Percentiles rank a stretch among this genome's conserved stretches.
Evolutionary conservation across 1,140 invertebrate species (phyloP).

Genomic region (Alviniconcha marisindica): DNA sequence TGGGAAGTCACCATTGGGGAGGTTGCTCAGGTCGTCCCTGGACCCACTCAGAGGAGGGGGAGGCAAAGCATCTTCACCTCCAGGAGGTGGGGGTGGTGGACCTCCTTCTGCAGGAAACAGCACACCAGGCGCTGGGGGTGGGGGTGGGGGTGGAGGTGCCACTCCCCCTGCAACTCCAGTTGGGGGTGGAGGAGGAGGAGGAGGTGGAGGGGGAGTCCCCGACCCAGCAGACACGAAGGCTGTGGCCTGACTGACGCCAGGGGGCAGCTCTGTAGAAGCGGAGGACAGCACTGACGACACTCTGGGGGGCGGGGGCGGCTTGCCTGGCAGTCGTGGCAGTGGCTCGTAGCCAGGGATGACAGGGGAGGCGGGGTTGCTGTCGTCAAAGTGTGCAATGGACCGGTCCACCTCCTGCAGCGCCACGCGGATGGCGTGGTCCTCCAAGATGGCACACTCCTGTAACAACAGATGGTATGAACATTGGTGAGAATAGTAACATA

Average conservation of each 20-base stretch:
- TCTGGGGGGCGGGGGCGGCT: slow-evolving; percentile 47
- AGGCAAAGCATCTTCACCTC: slow-evolving; percentile 15
- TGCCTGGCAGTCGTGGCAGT: slow-evolving; percentile 38
- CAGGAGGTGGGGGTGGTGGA: slow-evolving; percentile 29
- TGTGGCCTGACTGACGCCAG: slow-evolving; percentile 42
- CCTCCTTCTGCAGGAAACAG: slow-evolving; percentile 34
- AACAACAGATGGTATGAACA: background rate
- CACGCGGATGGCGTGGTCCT: slow-evolving; percentile 39
- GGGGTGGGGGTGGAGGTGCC: slow-evolving; percentile 43
- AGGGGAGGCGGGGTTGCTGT: slow-evolving; percentile 21
- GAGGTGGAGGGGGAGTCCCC: slow-evolving; percentile 46
- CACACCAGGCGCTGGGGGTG: slow-evolving; percentile 39
- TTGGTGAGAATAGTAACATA: no score
- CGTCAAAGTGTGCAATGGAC: slow-evolving; percentile 49
- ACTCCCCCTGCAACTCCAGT: slow-evolving; percentile 19
- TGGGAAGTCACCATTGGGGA: slow-evolving; percentile 19
- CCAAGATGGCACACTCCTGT: slow-evolving; percentile 39
- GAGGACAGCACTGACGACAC: slow-evolving; percentile 19
- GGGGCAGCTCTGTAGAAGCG: slow-evolving; percentile 3
- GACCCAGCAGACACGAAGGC: slow-evolving; percentile 43
- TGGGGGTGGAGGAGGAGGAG: slow-evolving; percentile 39
- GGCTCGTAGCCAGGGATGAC: slow-evolving; percentile 27
- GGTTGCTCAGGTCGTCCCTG: slow-evolving; percentile 34
- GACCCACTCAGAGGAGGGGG: no score
- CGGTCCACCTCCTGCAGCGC: slow-evolving; percentile 47